phyloP scores from a whole-genome alignment of 2,797 vertebrate genomes.

The Anguilla obscura region DNA sequence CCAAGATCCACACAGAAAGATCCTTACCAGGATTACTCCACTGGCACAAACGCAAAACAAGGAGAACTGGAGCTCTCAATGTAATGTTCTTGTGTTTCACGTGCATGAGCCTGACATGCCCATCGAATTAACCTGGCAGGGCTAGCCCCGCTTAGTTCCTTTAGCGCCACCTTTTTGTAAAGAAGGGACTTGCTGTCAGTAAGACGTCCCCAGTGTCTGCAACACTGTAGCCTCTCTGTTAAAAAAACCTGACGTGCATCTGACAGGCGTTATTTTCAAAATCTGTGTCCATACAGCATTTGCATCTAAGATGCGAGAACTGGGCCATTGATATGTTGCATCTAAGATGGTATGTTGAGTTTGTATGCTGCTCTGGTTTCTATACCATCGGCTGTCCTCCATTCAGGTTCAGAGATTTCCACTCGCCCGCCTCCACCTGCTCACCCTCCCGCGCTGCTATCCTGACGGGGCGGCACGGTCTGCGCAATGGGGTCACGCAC shows the following conservation, averaged over 20 bases:
- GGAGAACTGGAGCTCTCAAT: background rate
- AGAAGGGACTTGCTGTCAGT: too few relatives aligned
- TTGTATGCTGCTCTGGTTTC: background rate
- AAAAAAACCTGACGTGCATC: background rate
- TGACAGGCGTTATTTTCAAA: background rate
- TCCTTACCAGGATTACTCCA: background rate
- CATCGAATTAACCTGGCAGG: too few relatives aligned
- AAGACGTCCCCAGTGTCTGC: background rate
- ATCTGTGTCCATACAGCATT: background rate
- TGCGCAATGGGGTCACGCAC: conserved; percentile 88
- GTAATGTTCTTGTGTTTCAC: background rate
- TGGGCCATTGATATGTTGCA: background rate
- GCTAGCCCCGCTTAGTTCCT: too few relatives aligned
- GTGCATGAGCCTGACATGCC: background rate
- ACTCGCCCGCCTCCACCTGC: conserved; percentile 91
- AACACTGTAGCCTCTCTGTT: background rate
- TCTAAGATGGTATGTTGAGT: background rate
- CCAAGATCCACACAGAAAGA: background rate
- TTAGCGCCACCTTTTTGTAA: too few relatives aligned
- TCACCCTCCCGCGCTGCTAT: conserved; percentile 91
- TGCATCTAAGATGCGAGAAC: background rate
- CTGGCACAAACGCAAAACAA: background rate
- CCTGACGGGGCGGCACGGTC: conserved; percentile 88
- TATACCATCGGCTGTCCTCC: background rate
- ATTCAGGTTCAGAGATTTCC: conserved; percentile 89